These are phyloP conservation scores for Delia radicum DNA, from an alignment of 1,140 invertebrate species.

Conservation along the genomic window DNA sequence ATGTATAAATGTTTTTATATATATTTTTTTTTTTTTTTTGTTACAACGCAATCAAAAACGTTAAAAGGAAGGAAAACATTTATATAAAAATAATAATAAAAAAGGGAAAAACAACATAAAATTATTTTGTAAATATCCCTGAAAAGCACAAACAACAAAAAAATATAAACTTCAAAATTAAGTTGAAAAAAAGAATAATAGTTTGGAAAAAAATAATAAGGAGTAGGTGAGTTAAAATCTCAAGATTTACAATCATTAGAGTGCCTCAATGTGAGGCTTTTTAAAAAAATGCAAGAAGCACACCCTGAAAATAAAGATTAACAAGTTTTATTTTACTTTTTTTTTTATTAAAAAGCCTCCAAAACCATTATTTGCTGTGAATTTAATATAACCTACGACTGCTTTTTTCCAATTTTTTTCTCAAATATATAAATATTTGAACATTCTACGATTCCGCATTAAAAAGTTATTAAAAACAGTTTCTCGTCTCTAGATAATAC, in stretches of 20 bases:
- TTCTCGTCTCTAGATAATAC: too few species aligned
- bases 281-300: too few species aligned
- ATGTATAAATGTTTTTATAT: background rate
- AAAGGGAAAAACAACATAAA: background rate
- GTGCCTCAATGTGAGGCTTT: too few species aligned
- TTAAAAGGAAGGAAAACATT: background rate
- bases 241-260: background rate
- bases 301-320: too few species aligned
- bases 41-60: constrained; percentile 1
- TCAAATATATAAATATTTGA: too few species aligned
- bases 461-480: too few species aligned
- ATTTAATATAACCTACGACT: too few species aligned
- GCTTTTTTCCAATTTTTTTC: too few species aligned
- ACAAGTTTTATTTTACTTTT: too few species aligned
- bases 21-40: constrained; percentile 2
- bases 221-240: background rate
- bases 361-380: too few species aligned
- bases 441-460: too few species aligned
- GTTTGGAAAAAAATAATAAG: background rate
- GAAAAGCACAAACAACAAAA: constrained; percentile 11
- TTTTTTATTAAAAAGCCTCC: too few species aligned
- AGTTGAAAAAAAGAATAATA: background rate
- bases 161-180: background rate
- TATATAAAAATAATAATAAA: background rate
- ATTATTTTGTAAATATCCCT: background rate